Percentiles rank a stretch among this genome's conserved stretches.
Conservation (phyloP, 2,797 vertebrate genomes). For the Myripristis murdjan region DNA sequence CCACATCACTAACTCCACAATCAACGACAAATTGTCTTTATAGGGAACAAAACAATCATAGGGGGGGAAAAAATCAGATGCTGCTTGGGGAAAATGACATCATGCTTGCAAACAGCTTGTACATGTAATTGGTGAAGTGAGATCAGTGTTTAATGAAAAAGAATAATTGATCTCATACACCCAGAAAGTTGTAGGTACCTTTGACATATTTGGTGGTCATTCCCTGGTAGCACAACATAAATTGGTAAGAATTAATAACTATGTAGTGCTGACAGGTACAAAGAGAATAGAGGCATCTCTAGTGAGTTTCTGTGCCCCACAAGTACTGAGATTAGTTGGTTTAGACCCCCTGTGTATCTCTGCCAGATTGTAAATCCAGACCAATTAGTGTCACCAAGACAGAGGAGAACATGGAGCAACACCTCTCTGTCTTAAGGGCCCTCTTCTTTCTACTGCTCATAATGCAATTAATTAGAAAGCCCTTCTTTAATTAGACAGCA, state of each 20-base stretch:
- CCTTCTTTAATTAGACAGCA: constrained; percentile 61
- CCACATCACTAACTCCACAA: too few relatives aligned
- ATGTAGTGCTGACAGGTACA: too few relatives aligned
- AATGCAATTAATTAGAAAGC: constrained; percentile 71
- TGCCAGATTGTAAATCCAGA: constrained; percentile 58
- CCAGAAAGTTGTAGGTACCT: too few relatives aligned
- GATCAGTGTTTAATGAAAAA: too few relatives aligned
- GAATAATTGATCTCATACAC: too few relatives aligned
- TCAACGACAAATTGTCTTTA: too few relatives aligned
- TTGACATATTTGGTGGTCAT: background rate
- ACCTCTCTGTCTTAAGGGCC: constrained; percentile 62
- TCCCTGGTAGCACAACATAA: too few relatives aligned
- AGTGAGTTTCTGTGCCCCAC: constrained; percentile 22
- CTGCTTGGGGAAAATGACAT: too few relatives aligned
- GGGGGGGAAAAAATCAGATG: too few relatives aligned
- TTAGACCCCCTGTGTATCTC: constrained; percentile 40
- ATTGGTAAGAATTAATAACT: background rate
- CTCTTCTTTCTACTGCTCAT: constrained; percentile 62
- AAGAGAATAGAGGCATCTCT: background rate
- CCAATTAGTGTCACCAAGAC: constrained; percentile 61
- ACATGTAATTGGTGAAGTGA: too few relatives aligned
- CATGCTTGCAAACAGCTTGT: too few relatives aligned
- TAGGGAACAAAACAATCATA: too few relatives aligned
- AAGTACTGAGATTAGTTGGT: constrained; percentile 40
- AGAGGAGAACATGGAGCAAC: constrained; percentile 60